Evolutionary conservation across 2,797 vertebrate species (phyloP).

Genomic region (Cyprinella venusta): DNA sequence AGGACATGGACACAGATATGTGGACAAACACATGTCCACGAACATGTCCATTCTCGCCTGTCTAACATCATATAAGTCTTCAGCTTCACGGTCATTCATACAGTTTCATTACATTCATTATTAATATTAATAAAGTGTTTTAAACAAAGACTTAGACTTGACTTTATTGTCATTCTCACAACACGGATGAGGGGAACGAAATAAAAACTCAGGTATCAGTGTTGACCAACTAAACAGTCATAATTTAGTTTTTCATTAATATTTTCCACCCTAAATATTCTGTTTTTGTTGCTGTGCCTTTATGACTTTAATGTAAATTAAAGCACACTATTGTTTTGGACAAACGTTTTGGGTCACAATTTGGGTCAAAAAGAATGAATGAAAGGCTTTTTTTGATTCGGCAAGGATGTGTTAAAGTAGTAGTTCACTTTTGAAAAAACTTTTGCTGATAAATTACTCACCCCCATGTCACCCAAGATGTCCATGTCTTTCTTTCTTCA

Average conservation of each 20-base stretch:
- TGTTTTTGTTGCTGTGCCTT: neutral
- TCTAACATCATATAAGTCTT: neutral
- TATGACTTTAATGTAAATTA: neutral
- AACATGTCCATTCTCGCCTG: slow-evolving; percentile 60
- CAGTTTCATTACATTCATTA: neutral
- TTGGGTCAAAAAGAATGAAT: neutral
- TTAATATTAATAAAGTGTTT: neutral
- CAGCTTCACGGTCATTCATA: neutral
- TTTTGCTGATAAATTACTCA: no score
- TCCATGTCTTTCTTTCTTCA: no score
- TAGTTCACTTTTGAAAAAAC: no score
- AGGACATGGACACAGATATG: slow-evolving; percentile 21
- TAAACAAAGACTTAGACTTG: no score
- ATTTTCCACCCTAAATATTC: neutral
- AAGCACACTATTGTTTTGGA: neutral
- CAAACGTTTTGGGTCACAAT: neutral
- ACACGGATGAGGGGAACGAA: no score
- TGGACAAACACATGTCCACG: slow-evolving; percentile 46
- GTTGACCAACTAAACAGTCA: neutral
- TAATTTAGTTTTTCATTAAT: neutral
- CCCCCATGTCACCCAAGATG: no score
- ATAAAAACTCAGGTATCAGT: no score
- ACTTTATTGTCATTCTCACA: no score
- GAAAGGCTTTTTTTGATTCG: neutral
- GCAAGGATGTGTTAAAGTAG: neutral